Evolutionary conservation across 2,797 vertebrate genomes (phyloP).

Genomic region (Trichosurus vulpecula): DNA sequence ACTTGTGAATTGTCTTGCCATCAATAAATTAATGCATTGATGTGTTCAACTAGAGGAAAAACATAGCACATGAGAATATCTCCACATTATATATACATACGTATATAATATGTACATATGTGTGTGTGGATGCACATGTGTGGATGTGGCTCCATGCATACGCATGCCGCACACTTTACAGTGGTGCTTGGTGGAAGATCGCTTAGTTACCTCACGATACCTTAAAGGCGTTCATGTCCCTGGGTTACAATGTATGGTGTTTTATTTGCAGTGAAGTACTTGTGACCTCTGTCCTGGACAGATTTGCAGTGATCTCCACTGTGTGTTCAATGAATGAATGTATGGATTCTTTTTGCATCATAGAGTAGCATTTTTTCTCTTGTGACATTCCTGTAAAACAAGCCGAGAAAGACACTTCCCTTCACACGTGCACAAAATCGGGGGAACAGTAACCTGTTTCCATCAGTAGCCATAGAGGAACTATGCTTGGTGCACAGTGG

Average conservation of each 20-base stretch:
- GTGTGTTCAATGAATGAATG: constrained; percentile 61
- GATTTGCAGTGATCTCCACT: constrained; percentile 43
- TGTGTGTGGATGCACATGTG: constrained; percentile 53
- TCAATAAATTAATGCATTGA: constrained; percentile 81
- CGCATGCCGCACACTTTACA: constrained; percentile 42
- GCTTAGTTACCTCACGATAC: constrained; percentile 56
- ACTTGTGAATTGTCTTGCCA: constrained; percentile 82
- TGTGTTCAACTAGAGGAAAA: constrained; percentile 75
- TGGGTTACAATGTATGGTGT: not conserved
- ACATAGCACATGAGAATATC: constrained; percentile 63
- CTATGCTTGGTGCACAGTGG: not conserved
- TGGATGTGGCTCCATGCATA: constrained; percentile 42
- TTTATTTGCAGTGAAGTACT: constrained; percentile 34
- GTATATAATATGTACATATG: constrained; percentile 53
- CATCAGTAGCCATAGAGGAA: constrained; percentile 24
- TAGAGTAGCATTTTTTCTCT: constrained; percentile 75
- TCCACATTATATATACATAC: constrained; percentile 54
- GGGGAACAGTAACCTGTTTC: not conserved
- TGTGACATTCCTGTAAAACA: constrained; percentile 75
- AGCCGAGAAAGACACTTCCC: constrained; percentile 31
- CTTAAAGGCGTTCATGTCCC: not conserved
- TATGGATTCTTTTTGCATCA: constrained; percentile 79
- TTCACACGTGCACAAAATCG: constrained; percentile 2
- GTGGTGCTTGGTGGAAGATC: constrained; percentile 72
- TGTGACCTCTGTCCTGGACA: constrained; percentile 50